These are phyloP conservation scores for Solenopsis invicta DNA, from an alignment of 1,140 invertebrate species.

Conservation along the genomic window DNA sequence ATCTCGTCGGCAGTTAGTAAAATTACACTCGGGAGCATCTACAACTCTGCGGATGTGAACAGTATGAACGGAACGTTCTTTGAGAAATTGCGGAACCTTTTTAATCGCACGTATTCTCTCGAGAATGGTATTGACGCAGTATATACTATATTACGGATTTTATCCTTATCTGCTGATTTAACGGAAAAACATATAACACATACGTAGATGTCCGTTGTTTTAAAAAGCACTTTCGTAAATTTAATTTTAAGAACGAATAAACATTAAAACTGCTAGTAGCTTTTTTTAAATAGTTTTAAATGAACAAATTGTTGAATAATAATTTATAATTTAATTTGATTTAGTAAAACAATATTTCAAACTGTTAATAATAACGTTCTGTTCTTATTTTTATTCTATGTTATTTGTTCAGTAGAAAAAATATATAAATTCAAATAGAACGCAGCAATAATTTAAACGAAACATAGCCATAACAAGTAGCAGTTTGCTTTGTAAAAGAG, in stretches of 20 bases:
- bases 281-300: neutral
- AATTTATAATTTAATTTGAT: conserved; percentile 14
- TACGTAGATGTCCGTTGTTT: neutral
- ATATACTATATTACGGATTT: neutral
- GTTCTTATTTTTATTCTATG: neutral
- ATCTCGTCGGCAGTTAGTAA: conserved; percentile 47
- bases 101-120: conserved; percentile 1
- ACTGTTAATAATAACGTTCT: neutral
- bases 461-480: neutral
- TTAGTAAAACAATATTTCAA: neutral
- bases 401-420: too few species aligned
- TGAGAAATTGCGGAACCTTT: neutral
- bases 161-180: neutral
- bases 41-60: conserved; percentile 31
- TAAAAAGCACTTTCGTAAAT: neutral
- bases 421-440: neutral
- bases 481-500: neutral
- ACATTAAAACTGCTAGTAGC: neutral
- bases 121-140: neutral
- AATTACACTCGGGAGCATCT: conserved; percentile 26
- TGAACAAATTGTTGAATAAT: neutral
- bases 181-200: neutral
- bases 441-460: neutral
- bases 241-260: neutral
- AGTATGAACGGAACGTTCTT: conserved; percentile 6